Percentiles rank a stretch among this genome's conserved stretches.
phyloP scores from a whole-genome alignment of 2,888 invertebrate species.

The Deroplatys truncata region DNA sequence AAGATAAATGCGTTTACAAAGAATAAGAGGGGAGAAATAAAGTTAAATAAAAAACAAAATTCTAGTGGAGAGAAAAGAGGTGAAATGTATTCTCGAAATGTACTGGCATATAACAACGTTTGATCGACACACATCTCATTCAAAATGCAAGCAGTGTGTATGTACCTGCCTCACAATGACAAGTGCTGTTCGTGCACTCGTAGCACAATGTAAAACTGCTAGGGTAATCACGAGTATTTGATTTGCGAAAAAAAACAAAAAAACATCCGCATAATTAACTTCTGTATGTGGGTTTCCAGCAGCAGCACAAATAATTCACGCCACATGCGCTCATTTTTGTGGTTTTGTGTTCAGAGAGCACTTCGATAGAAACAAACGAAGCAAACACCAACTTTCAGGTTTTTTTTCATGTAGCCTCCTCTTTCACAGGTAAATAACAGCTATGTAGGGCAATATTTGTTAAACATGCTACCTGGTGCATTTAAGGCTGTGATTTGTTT shows the following conservation, averaged over 20 bases:
- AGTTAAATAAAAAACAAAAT: no score
- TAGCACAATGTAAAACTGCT: neutral
- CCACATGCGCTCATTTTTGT: neutral
- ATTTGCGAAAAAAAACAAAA: neutral
- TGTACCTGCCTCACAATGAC: neutral
- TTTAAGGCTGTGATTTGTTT: no score
- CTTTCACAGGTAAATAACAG: neutral
- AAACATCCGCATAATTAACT: neutral
- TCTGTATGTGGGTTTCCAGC: neutral
- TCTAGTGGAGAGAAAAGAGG: no score
- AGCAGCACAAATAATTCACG: neutral
- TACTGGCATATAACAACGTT: no score
- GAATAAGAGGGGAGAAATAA: no score
- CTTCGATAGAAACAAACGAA: neutral
- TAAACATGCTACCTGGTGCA: no score
- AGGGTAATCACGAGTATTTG: neutral
- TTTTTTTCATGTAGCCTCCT: neutral
- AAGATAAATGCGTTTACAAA: no score
- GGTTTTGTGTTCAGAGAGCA: neutral
- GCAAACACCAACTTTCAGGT: neutral
- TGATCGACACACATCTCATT: no score
- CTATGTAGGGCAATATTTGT: no score
- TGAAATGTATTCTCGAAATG: no score
- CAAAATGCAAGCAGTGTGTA: no score
- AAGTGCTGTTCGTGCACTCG: neutral